These are phyloP conservation scores for Promerops cafer DNA, from an alignment of 2,113 vertebrate species.

Conservation along the genomic window DNA sequence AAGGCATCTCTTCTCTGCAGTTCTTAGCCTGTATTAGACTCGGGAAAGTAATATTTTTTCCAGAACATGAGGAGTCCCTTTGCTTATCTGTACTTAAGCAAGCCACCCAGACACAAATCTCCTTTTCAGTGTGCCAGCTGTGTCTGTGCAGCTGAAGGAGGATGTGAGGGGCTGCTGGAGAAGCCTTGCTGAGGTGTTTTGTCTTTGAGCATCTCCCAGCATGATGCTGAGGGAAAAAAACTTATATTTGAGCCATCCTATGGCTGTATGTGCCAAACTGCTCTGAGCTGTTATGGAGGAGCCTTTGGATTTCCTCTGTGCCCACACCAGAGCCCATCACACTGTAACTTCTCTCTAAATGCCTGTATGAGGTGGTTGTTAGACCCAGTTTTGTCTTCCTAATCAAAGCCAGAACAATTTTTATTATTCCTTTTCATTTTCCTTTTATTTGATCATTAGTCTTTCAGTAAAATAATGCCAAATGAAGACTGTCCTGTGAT, in stretches of 20 bases:
- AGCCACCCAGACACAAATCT: neutral
- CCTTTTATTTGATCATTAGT: neutral
- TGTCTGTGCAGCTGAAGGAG: neutral
- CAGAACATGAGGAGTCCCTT: neutral
- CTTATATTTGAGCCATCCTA: neutral
- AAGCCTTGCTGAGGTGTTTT: neutral
- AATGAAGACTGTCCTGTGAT: neutral
- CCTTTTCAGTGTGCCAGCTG: neutral
- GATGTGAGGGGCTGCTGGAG: neutral
- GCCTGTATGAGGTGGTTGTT: neutral
- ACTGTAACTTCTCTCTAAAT: neutral
- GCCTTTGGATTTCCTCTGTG: neutral
- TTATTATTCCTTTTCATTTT: neutral
- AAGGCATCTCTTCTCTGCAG: neutral
- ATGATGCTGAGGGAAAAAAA: neutral
- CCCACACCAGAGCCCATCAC: neutral
- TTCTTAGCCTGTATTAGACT: neutral
- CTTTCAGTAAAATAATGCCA: neutral
- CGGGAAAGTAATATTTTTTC: neutral
- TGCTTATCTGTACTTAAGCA: neutral
- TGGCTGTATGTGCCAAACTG: neutral
- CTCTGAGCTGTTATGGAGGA: neutral
- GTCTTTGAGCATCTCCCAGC: neutral
- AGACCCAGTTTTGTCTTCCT: neutral
- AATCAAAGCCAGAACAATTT: neutral